Evolutionary conservation across 2,888 invertebrate genomes (phyloP).

Genomic region (Xanthia icteritia): DNA sequence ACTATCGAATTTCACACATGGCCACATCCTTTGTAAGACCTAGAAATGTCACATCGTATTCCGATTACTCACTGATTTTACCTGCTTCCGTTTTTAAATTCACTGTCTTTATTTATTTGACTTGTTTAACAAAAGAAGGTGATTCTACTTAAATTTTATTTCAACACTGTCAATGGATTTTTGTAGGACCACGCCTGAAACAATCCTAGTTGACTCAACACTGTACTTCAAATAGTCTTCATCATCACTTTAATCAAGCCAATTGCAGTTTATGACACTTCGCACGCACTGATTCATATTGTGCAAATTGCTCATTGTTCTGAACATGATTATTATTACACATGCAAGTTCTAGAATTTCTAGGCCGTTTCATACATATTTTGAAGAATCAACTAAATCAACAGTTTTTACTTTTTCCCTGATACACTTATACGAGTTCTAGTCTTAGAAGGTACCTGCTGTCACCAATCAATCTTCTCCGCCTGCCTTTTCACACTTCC

Average conservation of each 20-base stretch:
- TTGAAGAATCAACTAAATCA: neutral
- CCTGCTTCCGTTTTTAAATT: neutral
- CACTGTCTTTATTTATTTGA: constrained; percentile 2
- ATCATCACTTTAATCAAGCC: constrained; percentile 34
- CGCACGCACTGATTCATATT: constrained; percentile 44
- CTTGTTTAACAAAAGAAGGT: neutral
- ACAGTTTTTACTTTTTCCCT: neutral
- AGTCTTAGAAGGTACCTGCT: neutral
- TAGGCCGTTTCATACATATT: neutral
- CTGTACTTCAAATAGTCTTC: neutral
- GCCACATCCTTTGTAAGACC: constrained; percentile 8
- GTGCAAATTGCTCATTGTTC: constrained; percentile 39
- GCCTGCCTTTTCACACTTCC: neutral
- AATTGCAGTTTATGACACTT: constrained; percentile 47
- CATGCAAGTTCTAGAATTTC: neutral
- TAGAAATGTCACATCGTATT: constrained; percentile 4
- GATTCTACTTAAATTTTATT: neutral
- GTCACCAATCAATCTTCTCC: constrained; percentile 12
- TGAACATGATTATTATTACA: neutral
- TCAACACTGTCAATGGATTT: neutral
- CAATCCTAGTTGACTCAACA: constrained; percentile 25
- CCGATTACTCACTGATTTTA: neutral
- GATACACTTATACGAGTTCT: neutral
- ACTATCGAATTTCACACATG: constrained; percentile 40
- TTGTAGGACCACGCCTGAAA: neutral